phyloP scores from a whole-genome alignment of 2,113 vertebrate species.

The Galemys pyrenaicus region DNA sequence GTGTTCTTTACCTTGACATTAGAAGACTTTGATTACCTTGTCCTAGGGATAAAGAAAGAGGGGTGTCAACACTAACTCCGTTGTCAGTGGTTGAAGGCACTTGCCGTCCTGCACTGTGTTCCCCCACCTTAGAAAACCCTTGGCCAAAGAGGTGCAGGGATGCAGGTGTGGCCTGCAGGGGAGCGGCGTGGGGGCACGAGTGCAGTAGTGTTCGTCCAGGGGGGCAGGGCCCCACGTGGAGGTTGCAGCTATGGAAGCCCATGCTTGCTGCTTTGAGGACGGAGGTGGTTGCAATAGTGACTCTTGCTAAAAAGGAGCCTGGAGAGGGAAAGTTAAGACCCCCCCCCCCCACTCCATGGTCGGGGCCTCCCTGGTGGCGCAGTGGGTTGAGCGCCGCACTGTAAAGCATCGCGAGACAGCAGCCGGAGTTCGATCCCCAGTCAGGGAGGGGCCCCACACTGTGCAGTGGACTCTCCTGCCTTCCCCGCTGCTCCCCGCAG shows the following conservation, averaged over 20 bases:
- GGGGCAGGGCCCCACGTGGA: neutral
- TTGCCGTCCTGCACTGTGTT: neutral
- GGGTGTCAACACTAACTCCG: neutral
- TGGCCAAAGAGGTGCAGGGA: neutral
- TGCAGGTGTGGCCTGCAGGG: neutral
- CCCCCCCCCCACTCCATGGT: neutral
- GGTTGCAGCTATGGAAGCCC: rapidly evolving
- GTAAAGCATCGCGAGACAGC: no score
- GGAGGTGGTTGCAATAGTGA: neutral
- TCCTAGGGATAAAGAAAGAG: neutral
- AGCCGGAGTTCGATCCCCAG: no score
- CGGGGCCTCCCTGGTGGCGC: no score
- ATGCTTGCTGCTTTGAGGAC: neutral
- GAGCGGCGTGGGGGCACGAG: no score
- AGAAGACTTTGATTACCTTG: neutral
- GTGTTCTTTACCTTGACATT: no score
- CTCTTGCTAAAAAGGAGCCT: neutral
- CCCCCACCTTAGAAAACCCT: neutral
- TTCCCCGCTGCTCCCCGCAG: no score
- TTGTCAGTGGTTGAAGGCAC: neutral
- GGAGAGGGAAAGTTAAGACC: neutral
- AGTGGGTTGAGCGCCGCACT: no score
- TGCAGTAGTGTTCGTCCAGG: rapidly evolving
- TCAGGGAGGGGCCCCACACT: no score
- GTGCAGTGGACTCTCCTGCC: no score